These are phyloP conservation scores for Aviceda subcristata DNA, from an alignment of 2,113 vertebrate species.

Conservation along the genomic window DNA sequence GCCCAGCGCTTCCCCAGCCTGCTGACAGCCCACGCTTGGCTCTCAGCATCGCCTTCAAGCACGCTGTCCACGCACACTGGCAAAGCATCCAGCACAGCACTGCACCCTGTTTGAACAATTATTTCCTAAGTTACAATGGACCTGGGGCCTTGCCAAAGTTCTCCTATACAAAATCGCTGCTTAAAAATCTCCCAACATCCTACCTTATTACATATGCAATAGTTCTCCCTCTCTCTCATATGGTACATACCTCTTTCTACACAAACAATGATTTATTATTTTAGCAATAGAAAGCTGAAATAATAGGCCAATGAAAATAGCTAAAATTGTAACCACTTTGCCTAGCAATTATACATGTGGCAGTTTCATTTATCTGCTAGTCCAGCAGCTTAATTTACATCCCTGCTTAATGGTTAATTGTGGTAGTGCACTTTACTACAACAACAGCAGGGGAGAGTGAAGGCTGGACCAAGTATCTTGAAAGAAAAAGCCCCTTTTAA, in stretches of 20 bases:
- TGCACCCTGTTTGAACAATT: neutral
- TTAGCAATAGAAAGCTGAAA: constrained; percentile 48
- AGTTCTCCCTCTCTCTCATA: neutral
- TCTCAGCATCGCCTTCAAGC: neutral
- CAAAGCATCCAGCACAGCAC: neutral
- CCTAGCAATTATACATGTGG: constrained; percentile 66
- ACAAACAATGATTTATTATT: constrained; percentile 63
- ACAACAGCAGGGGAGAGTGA: neutral
- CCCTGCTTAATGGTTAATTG: constrained; percentile 54
- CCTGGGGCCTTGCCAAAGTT: neutral
- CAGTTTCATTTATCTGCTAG: constrained; percentile 68
- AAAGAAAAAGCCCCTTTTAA: constrained; percentile 44
- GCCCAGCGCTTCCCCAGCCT: neutral
- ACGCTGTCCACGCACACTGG: neutral
- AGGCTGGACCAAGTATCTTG: neutral
- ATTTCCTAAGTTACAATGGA: neutral
- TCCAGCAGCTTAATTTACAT: constrained; percentile 60
- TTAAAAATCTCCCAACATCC: neutral
- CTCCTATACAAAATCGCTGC: neutral
- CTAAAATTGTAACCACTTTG: constrained; percentile 62
- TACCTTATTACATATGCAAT: neutral
- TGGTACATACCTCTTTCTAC: neutral
- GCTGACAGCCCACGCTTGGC: fast-evolving
- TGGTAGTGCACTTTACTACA: constrained; percentile 35
- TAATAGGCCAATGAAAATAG: constrained; percentile 56